phyloP scores from a whole-genome alignment of 1,140 invertebrate species.

The Drosophila gunungcola region DNA sequence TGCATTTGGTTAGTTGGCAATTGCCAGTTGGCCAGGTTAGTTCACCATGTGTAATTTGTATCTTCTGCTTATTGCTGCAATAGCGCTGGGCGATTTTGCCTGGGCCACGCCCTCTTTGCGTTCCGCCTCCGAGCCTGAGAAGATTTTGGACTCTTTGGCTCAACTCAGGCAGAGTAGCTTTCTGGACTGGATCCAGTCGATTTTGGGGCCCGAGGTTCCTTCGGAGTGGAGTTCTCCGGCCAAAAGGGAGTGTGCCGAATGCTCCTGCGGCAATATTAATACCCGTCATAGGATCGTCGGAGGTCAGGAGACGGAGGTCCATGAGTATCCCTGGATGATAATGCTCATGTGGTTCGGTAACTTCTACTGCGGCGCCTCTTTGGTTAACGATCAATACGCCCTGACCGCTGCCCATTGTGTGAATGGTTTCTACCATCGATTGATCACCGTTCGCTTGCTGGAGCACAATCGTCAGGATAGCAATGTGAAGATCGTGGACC shows the following conservation, averaged over 20 bases:
- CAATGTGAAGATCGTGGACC: conserved; percentile 71
- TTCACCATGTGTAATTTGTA: conserved; percentile 52
- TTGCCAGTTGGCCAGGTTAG: conserved; percentile 63
- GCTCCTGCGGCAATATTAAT: conserved; percentile 87
- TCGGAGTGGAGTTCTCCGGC: conserved; percentile 35
- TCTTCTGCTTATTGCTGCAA: conserved; percentile 12
- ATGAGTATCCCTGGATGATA: conserved; percentile 90
- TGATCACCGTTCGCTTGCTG: conserved; percentile 88
- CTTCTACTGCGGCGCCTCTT: conserved; percentile 89
- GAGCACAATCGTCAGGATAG: conserved; percentile 89
- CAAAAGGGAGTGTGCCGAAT: conserved; percentile 62
- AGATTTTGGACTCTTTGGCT: conserved; percentile 57
- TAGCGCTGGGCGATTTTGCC: conserved; percentile 22
- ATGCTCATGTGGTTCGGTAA: conserved; percentile 87
- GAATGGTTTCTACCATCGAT: conserved; percentile 90
- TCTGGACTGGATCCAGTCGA: conserved; percentile 68
- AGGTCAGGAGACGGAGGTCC: conserved; percentile 87
- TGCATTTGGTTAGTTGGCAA: conserved; percentile 62
- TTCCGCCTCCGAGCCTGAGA: conserved; percentile 51
- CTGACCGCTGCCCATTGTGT: conserved; percentile 90
- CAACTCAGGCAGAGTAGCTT: conserved; percentile 68
- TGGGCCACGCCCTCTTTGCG: conserved; percentile 53
- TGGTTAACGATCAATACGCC: conserved; percentile 87
- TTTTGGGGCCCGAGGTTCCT: conserved; percentile 61
- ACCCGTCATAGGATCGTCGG: conserved; percentile 89